Percentiles rank a stretch among this genome's conserved stretches.
Evolutionary conservation across 2,113 vertebrate species (phyloP).

Genomic region (Phainopepla nitens): DNA sequence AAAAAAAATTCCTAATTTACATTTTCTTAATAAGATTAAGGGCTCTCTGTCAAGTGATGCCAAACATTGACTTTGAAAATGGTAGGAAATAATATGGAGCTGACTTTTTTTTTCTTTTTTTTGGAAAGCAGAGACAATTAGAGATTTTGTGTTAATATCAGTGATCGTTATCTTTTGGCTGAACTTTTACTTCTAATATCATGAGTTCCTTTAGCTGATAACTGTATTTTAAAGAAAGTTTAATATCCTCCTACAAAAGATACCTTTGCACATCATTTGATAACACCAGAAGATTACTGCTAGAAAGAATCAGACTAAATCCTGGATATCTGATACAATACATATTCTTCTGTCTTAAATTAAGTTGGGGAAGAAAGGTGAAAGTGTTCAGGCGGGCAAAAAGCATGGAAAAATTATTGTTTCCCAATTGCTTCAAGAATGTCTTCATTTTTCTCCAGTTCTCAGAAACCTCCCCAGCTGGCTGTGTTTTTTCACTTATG

Average conservation of each 20-base stretch:
- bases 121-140: not conserved
- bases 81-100: not conserved
- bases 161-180: not conserved
- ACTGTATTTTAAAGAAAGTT: not conserved
- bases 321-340: not conserved
- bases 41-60: not conserved
- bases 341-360: not conserved
- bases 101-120: not conserved
- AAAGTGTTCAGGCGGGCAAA: not conserved
- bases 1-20: not conserved
- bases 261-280: not conserved
- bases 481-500: not conserved
- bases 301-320: not conserved
- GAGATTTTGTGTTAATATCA: not conserved
- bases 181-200: not conserved
- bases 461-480: rapidly evolving
- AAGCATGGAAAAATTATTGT: not conserved
- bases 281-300: not conserved
- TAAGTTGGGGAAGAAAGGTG: not conserved
- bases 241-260: not conserved
- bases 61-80: not conserved
- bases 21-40: not conserved
- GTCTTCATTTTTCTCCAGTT: not conserved
- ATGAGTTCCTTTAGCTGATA: not conserved
- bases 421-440: not conserved